Evolutionary conservation across 2,113 vertebrate species (phyloP).

Genomic region (Oncorhynchus gorbuscha): DNA sequence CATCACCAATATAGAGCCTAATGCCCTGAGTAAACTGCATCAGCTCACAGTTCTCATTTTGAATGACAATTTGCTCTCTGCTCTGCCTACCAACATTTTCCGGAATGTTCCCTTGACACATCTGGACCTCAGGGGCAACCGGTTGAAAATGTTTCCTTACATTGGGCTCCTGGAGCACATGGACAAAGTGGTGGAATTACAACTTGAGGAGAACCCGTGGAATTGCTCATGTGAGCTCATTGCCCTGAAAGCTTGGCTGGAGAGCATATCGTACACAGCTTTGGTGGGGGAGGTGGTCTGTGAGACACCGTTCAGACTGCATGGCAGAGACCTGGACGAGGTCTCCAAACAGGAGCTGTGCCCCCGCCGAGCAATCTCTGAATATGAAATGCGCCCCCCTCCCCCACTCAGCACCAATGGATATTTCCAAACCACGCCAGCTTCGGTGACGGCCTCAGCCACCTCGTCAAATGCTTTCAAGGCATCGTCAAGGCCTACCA

Average conservation of each 20-base stretch:
- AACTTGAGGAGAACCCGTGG: slow-evolving; percentile 98
- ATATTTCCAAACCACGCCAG: slow-evolving; percentile 92
- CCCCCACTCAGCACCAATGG: slow-evolving; percentile 92
- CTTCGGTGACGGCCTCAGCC: slow-evolving; percentile 88
- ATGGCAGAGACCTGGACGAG: slow-evolving; percentile 93
- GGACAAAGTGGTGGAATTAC: slow-evolving; percentile 98
- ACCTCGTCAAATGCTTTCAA: slow-evolving; percentile 94
- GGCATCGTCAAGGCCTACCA: slow-evolving; percentile 88
- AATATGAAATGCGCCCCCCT: slow-evolving; percentile 89
- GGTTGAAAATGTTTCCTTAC: slow-evolving; percentile 93
- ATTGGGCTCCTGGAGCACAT: slow-evolving; percentile 94
- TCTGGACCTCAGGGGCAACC: slow-evolving; percentile 93
- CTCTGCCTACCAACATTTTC: slow-evolving; percentile 90
- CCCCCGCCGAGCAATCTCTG: slow-evolving; percentile 84
- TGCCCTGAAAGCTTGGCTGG: slow-evolving; percentile 95
- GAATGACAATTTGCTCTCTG: slow-evolving; percentile 94
- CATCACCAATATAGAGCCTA: slow-evolving; percentile 88
- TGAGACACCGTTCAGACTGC: slow-evolving; percentile 94
- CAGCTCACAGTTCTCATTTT: slow-evolving; percentile 94
- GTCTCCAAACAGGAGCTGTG: slow-evolving; percentile 97
- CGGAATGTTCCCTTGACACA: slow-evolving; percentile 95
- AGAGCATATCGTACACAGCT: slow-evolving; percentile 96
- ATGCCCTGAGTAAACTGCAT: slow-evolving; percentile 87
- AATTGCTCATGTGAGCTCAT: slow-evolving; percentile 98
- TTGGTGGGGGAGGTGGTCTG: slow-evolving; percentile 97